Evolutionary conservation across 2,113 vertebrate species (phyloP).

Genomic region (Pygoscelis antarcticus): DNA sequence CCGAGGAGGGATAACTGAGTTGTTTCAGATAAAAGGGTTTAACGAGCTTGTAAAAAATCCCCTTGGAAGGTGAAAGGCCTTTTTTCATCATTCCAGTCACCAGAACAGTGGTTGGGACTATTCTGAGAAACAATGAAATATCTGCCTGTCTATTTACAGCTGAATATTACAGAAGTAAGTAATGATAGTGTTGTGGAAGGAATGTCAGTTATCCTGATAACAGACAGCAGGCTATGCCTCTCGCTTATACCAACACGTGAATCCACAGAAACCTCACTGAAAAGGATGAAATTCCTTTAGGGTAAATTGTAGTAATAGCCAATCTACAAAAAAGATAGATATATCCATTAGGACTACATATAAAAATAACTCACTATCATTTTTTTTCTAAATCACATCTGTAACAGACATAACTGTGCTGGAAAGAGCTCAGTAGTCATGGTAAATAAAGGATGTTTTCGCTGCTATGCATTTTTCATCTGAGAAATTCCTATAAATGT

Average conservation of each 20-base stretch:
- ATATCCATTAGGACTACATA: background rate
- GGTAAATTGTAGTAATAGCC: background rate
- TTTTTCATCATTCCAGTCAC: background rate
- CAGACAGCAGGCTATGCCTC: slow-evolving; percentile 18
- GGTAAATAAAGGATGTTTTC: slow-evolving; percentile 49
- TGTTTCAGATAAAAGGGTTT: slow-evolving; percentile 19
- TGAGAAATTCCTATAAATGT: slow-evolving; percentile 26
- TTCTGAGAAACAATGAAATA: slow-evolving; percentile 32
- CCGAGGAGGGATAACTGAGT: background rate
- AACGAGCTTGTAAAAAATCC: background rate
- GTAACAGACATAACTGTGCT: background rate
- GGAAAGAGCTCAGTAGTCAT: slow-evolving; percentile 11
- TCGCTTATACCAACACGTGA: background rate
- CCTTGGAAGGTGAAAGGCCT: slow-evolving; percentile 6
- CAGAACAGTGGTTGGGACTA: slow-evolving; percentile 16
- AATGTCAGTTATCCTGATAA: slow-evolving; percentile 62
- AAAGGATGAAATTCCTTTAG: background rate
- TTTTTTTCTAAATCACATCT: slow-evolving; percentile 40
- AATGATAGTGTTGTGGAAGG: slow-evolving; percentile 44
- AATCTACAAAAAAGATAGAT: background rate
- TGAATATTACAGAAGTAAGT: slow-evolving; percentile 48
- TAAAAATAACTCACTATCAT: slow-evolving; percentile 12
- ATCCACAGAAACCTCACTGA: slow-evolving; percentile 26
- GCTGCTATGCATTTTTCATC: slow-evolving; percentile 38
- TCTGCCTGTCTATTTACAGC: slow-evolving; percentile 53